These are phyloP conservation scores for Lytechinus variegatus DNA, from an alignment of 35 echinoderm and acorn worm genomes.

Conservation along the genomic window DNA sequence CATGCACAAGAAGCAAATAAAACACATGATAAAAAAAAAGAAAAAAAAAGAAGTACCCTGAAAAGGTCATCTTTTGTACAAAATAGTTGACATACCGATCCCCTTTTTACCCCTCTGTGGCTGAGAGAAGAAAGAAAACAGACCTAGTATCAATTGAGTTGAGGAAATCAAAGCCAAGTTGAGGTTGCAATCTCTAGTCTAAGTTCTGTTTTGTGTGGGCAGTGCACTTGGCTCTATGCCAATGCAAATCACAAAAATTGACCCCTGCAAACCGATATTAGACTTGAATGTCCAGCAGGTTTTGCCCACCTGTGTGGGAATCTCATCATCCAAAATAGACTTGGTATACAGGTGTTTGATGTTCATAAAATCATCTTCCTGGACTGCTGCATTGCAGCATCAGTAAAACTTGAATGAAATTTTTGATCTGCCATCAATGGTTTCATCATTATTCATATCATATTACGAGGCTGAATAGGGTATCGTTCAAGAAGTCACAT, in stretches of 20 bases:
- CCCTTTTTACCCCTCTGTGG: background rate
- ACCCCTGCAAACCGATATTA: slow-evolving; percentile 33
- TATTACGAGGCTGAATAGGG: too few species aligned
- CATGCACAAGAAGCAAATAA: background rate
- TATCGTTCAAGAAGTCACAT: too few species aligned
- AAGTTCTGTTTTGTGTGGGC: slow-evolving; percentile 27
- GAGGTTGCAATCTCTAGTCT: background rate
- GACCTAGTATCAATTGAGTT: background rate
- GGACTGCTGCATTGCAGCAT: background rate
- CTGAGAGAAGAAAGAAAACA: background rate
- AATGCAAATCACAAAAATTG: slow-evolving; percentile 38
- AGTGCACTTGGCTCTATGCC: background rate
- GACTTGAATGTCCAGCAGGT: slow-evolving; percentile 36
- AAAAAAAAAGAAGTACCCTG: background rate
- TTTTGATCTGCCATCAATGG: too few species aligned
- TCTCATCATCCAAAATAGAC: background rate
- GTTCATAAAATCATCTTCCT: background rate
- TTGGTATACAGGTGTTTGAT: slow-evolving; percentile 30
- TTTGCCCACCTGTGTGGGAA: background rate
- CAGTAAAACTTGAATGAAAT: too few species aligned
- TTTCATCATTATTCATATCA: too few species aligned
- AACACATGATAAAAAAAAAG: too few species aligned
- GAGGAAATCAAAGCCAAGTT: slow-evolving; percentile 10
- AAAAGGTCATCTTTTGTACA: background rate
- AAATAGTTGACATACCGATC: slow-evolving; percentile 19